phyloP scores from a whole-genome alignment of 2,113 vertebrate species.

The Zeus faber region DNA sequence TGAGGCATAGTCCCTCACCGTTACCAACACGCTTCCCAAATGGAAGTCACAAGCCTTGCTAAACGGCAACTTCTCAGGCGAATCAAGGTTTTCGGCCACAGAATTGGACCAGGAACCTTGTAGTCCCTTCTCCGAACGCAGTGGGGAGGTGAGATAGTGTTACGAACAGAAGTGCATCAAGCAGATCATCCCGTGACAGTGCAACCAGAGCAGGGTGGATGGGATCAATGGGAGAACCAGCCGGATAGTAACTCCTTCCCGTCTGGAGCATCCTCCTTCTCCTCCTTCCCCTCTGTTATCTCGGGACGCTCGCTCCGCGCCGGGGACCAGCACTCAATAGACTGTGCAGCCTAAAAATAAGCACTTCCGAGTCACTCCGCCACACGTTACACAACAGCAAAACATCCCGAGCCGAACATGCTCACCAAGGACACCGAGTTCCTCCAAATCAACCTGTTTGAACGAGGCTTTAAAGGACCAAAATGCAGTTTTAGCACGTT shows the following conservation, averaged over 20 bases:
- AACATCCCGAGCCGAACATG: constrained; percentile 13
- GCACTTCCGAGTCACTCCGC: constrained; percentile 35
- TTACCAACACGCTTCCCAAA: too few species aligned
- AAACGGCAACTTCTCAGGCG: too few species aligned
- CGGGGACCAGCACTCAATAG: constrained; percentile 37
- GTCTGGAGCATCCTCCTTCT: constrained; percentile 32
- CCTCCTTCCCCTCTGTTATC: constrained; percentile 44
- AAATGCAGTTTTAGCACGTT: too few species aligned
- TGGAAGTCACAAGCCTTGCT: too few species aligned
- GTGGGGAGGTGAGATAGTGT: constrained; percentile 47
- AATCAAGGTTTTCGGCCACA: too few species aligned
- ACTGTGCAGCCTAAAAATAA: constrained; percentile 52
- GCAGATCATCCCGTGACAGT: too few species aligned
- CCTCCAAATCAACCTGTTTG: constrained; percentile 7
- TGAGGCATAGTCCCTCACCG: too few species aligned
- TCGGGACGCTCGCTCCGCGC: constrained; percentile 36
- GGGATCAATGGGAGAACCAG: constrained; percentile 65
- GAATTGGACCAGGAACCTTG: too few species aligned
- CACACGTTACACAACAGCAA: constrained; percentile 20
- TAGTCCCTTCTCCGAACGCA: too few species aligned
- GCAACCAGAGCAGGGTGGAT: constrained; percentile 60
- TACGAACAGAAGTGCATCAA: constrained; percentile 43
- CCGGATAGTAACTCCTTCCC: constrained; percentile 63
- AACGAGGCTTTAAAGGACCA: constrained; percentile 4
- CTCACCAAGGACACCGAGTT: constrained; percentile 22